Base-by-base conservation (phyloP, 2,797 vertebrate genomes). In the Enteromius argenteus region DNA sequence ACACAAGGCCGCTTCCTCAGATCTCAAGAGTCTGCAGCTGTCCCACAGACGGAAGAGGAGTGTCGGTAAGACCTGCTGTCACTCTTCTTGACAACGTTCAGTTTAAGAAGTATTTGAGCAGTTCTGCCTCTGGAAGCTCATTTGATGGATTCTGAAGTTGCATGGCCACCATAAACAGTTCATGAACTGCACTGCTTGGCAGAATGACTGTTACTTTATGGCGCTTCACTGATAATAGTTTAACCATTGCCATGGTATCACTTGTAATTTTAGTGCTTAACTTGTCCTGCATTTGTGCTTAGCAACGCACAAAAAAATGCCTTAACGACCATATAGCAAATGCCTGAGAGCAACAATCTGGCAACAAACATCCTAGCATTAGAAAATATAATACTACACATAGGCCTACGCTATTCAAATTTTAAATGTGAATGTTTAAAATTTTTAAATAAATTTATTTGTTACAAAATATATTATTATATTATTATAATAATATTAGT, bases 41-140 rank as follows among this genome's bases (percentile, higher is more conserved):
- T 94, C 97, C 90, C 96, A 95, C 90, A 95, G 97, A 90, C 97
- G 96, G 92, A 97, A 94, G 92, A 93, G 98, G 92, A 99, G 97
- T 89, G 94, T 99, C 2, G 97, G 98, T 99, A 94, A 96, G 96
- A 71, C 35, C 42, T 46, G 3, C 42, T 27, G 27, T 8, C 23
- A 39, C 27, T 62, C 37, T 39, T 30, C 53, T 42, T 32, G 17
- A 37, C 17, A 53, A 75, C 13, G 0, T 58, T 56, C 73, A 23
- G 51, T 23, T 76, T 58, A 7, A 53, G 46, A 32, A 32, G 17
- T 79, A 37, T 49, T 64, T 49, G 27, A 64, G 42, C 10, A 35
- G 56, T 62, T 77, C 23, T 30, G 58, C 11, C 53, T 79, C 23
- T 49, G 27, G 6, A 49, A 32, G 64, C 60, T 30, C 3, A 32